These are phyloP conservation scores for Octodon degus DNA, from an alignment of 2,113 vertebrate species.

Conservation along the genomic window DNA sequence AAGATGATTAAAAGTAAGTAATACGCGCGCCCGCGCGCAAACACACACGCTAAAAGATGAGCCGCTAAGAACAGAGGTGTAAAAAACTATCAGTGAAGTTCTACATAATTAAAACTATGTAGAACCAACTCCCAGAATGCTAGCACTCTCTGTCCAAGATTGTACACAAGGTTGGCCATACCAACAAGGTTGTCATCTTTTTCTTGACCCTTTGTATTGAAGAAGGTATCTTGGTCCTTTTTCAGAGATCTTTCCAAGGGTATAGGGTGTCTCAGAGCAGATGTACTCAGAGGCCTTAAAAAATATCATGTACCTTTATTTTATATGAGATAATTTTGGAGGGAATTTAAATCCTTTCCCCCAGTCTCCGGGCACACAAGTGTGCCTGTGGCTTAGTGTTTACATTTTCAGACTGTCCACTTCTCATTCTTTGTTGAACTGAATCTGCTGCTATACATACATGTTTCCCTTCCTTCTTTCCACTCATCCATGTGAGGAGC, in stretches of 20 bases:
- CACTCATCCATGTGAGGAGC: neutral
- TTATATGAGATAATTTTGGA: neutral
- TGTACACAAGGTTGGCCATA: neutral
- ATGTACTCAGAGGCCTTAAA: neutral
- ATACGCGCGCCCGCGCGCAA: no score
- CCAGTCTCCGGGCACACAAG: neutral
- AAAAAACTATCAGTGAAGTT: neutral
- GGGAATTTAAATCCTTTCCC: neutral
- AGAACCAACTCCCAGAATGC: neutral
- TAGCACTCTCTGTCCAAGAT: neutral
- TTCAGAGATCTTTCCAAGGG: neutral
- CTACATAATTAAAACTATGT: neutral
- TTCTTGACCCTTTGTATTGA: neutral
- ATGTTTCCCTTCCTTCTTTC: neutral
- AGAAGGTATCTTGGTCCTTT: neutral
- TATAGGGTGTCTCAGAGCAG: neutral
- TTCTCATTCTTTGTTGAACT: slow-evolving; percentile 43
- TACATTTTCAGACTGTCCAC: neutral
- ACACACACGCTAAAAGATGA: neutral
- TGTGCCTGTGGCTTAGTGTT: neutral
- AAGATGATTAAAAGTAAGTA: neutral
- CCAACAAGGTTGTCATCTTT: neutral
- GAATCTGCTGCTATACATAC: neutral
- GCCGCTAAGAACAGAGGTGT: neutral
- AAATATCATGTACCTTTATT: neutral